Conservation (phyloP, 2,113 vertebrate species). For the Mus musculus region DNA sequence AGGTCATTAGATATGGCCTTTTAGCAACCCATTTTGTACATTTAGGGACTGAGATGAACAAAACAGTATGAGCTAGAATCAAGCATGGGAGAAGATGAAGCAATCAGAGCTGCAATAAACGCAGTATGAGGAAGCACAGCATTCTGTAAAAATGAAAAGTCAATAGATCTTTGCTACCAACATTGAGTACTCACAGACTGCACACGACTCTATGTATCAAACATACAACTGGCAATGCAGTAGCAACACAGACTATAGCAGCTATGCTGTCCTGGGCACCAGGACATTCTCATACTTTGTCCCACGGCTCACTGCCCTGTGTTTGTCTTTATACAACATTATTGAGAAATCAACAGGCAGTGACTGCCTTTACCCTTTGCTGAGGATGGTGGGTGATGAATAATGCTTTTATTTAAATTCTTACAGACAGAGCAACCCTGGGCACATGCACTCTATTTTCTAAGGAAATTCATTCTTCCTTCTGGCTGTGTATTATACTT, state of each 20-base stretch:
- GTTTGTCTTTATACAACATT: conserved; percentile 12
- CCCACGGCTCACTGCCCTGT: background rate
- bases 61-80: background rate
- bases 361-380: background rate
- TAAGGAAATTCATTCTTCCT: conserved; percentile 48
- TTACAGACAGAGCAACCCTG: background rate
- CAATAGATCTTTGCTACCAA: too few species aligned
- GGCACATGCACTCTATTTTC: background rate
- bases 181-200: background rate
- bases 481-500: background rate
- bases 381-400: background rate
- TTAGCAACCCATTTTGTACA: background rate
- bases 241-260: background rate
- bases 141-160: background rate
- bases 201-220: too few species aligned
- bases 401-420: conserved; percentile 47
- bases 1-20: background rate
- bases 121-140: background rate
- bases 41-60: background rate
- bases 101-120: background rate
- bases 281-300: background rate
- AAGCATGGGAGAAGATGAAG: background rate
- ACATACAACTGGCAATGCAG: too few species aligned
- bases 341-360: background rate
- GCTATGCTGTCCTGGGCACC: background rate